Evolutionary conservation across 2,113 vertebrate genomes (phyloP).

Genomic region (Heterotilapia buettikoferi): DNA sequence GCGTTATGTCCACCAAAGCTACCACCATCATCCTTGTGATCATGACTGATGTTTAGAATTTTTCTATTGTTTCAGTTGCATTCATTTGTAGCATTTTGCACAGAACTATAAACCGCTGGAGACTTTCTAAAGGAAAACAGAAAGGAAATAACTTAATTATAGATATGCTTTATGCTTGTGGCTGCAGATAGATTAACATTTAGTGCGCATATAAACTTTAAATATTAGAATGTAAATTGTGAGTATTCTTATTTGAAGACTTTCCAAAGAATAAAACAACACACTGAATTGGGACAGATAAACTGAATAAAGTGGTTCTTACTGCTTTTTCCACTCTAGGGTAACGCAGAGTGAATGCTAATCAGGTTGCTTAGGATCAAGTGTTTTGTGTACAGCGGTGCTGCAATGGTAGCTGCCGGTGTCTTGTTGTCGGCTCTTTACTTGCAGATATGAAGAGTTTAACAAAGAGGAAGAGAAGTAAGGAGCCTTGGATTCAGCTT

Average conservation of each 20-base stretch:
- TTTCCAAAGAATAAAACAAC: not conserved
- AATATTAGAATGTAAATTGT: not conserved
- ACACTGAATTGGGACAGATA: not conserved
- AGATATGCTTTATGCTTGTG: not conserved
- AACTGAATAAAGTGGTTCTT: not conserved
- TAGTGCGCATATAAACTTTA: not conserved
- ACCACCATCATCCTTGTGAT: not conserved
- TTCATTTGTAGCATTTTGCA: not conserved
- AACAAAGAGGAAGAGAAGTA: not conserved
- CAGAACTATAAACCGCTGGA: not conserved
- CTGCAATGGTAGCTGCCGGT: not conserved
- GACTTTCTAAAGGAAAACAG: not conserved
- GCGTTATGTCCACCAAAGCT: not conserved
- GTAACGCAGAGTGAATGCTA: not conserved
- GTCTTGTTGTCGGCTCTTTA: not conserved
- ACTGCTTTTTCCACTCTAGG: not conserved
- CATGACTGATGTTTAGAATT: not conserved
- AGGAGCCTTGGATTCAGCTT: not conserved
- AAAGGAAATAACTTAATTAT: not conserved
- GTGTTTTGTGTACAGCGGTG: not conserved
- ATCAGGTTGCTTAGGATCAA: not conserved
- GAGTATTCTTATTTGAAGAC: not conserved
- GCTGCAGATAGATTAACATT: not conserved
- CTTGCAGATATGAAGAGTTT: not conserved
- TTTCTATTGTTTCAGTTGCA: not conserved